These are phyloP conservation scores for Heliconius eleuchia DNA, from an alignment of 1,140 invertebrate species.

Conservation along the genomic window DNA sequence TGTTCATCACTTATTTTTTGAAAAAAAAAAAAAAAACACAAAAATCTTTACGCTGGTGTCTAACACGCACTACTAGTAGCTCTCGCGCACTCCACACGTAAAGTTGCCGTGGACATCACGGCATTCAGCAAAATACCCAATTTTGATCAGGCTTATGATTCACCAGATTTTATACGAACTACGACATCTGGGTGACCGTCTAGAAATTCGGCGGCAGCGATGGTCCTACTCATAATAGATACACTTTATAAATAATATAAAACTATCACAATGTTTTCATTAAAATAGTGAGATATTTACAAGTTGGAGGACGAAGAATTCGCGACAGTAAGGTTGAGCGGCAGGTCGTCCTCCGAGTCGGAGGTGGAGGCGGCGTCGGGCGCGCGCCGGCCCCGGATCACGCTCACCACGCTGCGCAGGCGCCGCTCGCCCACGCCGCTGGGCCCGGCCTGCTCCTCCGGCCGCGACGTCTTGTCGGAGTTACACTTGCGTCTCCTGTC, in stretches of 20 bases:
- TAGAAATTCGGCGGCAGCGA: not conserved
- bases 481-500: slow-evolving; percentile 24
- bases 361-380: slow-evolving; percentile 33
- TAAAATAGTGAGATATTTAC: slow-evolving; percentile 23
- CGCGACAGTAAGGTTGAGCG: slow-evolving; percentile 58
- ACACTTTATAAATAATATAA: slow-evolving; percentile 32
- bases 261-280: slow-evolving; percentile 37
- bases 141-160: not conserved
- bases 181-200: too few relatives aligned
- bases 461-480: slow-evolving; percentile 14
- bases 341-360: slow-evolving; percentile 60
- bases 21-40: not conserved
- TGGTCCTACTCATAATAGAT: not conserved
- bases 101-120: not conserved
- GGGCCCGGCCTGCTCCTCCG: slow-evolving; percentile 48
- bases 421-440: slow-evolving; percentile 40
- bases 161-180: not conserved
- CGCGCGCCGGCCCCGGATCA: not conserved
- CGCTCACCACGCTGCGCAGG: slow-evolving; percentile 12
- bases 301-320: slow-evolving; percentile 24
- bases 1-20: slow-evolving; percentile 1
- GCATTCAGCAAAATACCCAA: not conserved
- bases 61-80: not conserved
- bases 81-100: not conserved
- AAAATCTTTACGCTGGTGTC: not conserved